These are phyloP conservation scores for Mactra quadrangularis DNA, from an alignment of 1,140 invertebrate genomes.

Conservation along the genomic window DNA sequence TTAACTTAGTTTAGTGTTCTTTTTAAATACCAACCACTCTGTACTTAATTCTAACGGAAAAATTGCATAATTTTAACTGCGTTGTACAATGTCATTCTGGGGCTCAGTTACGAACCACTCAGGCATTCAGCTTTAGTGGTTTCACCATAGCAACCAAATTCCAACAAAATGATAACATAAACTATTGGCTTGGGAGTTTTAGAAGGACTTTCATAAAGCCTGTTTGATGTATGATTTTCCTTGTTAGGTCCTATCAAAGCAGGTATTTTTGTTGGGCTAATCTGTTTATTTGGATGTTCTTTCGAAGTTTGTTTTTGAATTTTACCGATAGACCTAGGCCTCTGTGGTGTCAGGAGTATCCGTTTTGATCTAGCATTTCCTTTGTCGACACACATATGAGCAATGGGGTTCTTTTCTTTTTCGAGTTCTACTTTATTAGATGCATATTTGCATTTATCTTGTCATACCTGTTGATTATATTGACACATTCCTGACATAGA, in stretches of 20 bases:
- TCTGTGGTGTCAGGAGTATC: constrained; percentile 1
- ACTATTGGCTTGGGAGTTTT: neutral
- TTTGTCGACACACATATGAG: neutral
- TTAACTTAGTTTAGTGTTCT: too few species aligned
- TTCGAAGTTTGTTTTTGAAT: neutral
- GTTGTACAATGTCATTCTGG: too few species aligned
- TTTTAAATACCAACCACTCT: too few species aligned
- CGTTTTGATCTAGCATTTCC: neutral
- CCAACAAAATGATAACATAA: too few species aligned
- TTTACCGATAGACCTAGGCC: neutral
- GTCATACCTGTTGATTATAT: constrained; percentile 8
- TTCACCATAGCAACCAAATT: too few species aligned
- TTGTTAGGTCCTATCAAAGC: neutral
- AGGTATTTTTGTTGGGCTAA: constrained; percentile 3
- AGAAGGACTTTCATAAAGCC: neutral
- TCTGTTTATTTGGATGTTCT: neutral
- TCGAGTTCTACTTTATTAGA: neutral
- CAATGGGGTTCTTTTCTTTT: neutral
- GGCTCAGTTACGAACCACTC: too few species aligned
- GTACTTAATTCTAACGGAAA: too few species aligned
- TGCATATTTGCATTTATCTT: constrained; percentile 4
- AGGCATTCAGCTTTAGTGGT: too few species aligned
- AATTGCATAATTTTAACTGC: too few species aligned
- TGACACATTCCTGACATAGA: constrained; percentile 1
- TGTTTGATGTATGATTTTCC: neutral